Base-by-base conservation (phyloP, 1,140 invertebrate genomes). In the Drosophila sproati region DNA sequence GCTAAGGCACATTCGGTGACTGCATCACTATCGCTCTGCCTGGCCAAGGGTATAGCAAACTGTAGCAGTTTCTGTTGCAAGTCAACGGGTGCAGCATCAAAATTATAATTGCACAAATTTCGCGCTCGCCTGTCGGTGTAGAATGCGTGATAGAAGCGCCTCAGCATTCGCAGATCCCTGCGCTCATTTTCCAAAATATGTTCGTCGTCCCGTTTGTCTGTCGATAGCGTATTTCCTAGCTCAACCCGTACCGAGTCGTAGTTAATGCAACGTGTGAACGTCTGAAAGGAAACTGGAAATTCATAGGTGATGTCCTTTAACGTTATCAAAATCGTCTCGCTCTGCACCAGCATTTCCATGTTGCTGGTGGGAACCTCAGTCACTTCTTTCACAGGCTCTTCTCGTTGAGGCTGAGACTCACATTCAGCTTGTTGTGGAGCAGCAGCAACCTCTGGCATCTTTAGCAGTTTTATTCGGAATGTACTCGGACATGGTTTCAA, bases 261-360 rank as follows among this genome's bases (percentile, higher is more conserved):
- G 43, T 76, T 80, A 5, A 80, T 68, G 12, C 29, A 80, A 4
- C 39, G 62, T 0, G 41, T 29, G 2, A 80, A 80, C 5, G 57
- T 68, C 5, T 47, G n/a, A 8, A 77, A 29, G 3, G 67, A 32
- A 8, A 80, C 73, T 0, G 78, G 78, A 73, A 76, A 77, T 34
- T 63, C 57, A 35, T 73, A 80, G 0, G 3, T 5, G 2, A 20
- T 59, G 6, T 54, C 66, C 4, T n/a, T 5, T 6, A 77, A 0
- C 5, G 48, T 37, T 43, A 59, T 45, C 5, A 78, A 0, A 31
- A 64, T 66, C 28, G 29, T 54, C 43, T 74, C 52, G 29, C n/a
- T 47, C n/a, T 50, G 20, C 4, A 41, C 34, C 20, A 20, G 43
- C 4, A 5, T 6, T 8, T 72, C 8, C 20, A 37, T 57, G 4